Evolutionary conservation across 2,888 invertebrate genomes (phyloP).

Genomic region (Habroteleia sp.): DNA sequence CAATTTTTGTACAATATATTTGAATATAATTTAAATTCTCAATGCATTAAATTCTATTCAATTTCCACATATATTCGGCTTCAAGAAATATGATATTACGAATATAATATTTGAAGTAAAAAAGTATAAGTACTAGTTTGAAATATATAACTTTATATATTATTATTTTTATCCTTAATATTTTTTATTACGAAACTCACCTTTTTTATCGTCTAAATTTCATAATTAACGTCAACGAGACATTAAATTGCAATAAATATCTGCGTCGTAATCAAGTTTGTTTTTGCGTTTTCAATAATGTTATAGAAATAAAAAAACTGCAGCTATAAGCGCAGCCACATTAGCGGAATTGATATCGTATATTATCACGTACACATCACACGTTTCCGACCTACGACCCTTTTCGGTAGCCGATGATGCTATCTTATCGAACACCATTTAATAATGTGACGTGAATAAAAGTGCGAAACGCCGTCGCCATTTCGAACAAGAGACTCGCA

Average conservation of each 20-base stretch:
- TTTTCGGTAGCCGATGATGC: conserved; percentile 35
- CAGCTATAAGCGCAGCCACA: conserved; percentile 17
- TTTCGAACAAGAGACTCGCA: conserved; percentile 19
- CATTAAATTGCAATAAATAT: neutral
- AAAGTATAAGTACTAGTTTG: too few species aligned
- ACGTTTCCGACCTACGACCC: conserved; percentile 23
- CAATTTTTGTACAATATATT: too few species aligned
- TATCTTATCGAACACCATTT: conserved; percentile 48
- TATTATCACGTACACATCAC: conserved; percentile 32
- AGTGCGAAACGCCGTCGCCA: conserved; percentile 40
- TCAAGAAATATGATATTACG: too few species aligned
- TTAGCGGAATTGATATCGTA: conserved; percentile 38
- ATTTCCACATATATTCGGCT: too few species aligned
- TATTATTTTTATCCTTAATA: too few species aligned
- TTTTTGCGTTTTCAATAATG: conserved; percentile 21
- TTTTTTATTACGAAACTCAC: too few species aligned
- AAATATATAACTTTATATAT: too few species aligned
- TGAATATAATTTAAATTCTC: too few species aligned
- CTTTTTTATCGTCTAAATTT: too few species aligned
- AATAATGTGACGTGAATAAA: conserved; percentile 44
- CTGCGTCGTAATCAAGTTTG: neutral
- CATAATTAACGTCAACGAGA: neutral
- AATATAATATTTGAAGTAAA: too few species aligned
- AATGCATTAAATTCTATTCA: too few species aligned
- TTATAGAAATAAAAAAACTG: neutral